Conservation (phyloP, 2,113 vertebrate species). For the Neodon shergylaensis region DNA sequence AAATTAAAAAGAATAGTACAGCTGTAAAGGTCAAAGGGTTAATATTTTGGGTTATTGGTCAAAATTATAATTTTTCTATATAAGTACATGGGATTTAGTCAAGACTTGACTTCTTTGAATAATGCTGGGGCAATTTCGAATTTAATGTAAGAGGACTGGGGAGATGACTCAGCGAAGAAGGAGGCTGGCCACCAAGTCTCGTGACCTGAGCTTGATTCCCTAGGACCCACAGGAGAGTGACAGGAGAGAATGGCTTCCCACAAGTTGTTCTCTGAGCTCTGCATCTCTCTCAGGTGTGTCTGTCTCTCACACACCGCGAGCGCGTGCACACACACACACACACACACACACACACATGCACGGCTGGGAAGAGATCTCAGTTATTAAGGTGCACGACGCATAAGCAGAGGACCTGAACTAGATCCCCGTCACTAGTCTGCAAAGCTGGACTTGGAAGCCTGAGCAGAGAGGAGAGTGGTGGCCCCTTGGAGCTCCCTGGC, state of each 20-base stretch:
- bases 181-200: neutral
- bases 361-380: neutral
- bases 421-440: neutral
- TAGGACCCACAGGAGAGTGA: neutral
- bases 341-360: neutral
- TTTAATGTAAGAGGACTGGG: neutral
- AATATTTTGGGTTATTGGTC: neutral
- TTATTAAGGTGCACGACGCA: neutral
- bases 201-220: neutral
- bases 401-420: neutral
- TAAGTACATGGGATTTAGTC: neutral
- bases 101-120: neutral
- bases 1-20: neutral
- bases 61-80: constrained; percentile 28
- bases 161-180: neutral
- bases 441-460: neutral
- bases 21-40: neutral
- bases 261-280: neutral
- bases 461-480: neutral
- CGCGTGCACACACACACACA: too few relatives aligned
- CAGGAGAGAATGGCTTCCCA: neutral
- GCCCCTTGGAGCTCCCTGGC: neutral
- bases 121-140: neutral
- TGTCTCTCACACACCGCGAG: too few relatives aligned
- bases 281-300: too few relatives aligned